Conservation (phyloP, 2,888 invertebrate genomes). For the Heliconius erato region DNA sequence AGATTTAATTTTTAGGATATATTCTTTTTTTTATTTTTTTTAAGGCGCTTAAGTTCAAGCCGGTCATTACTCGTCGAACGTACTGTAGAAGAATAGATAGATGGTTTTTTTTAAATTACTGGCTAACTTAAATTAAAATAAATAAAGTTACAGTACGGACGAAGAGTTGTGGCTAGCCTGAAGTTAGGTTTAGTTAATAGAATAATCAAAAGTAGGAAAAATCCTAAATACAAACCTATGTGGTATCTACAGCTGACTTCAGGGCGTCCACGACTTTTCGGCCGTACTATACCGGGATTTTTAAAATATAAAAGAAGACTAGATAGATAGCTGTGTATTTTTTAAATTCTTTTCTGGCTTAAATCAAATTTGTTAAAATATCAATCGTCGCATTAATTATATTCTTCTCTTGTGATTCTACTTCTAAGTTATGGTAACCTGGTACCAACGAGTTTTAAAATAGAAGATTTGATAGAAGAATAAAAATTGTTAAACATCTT, state of each 20-base stretch:
- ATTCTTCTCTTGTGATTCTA: background rate
- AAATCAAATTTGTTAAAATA: background rate
- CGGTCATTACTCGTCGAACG: background rate
- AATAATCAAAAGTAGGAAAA: background rate
- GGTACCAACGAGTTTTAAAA: background rate
- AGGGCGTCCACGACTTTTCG: background rate
- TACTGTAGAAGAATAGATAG: conserved; percentile 6
- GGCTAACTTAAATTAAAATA: background rate
- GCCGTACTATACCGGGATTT: background rate
- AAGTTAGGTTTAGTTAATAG: background rate
- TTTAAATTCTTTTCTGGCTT: background rate
- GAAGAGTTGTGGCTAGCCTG: background rate
- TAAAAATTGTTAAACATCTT: background rate
- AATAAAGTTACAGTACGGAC: background rate
- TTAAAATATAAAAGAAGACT: no score
- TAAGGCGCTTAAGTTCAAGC: no score
- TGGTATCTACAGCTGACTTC: background rate
- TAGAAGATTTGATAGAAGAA: background rate
- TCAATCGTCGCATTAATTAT: background rate
- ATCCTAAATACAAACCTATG: background rate
- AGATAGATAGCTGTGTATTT: background rate
- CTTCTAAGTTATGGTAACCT: background rate
- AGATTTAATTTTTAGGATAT: background rate
- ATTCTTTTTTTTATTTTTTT: background rate
- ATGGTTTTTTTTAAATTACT: background rate